Evolutionary conservation across 2,888 invertebrate genomes (phyloP), one percentile per base, ranked within the genome.

Genomic region (Exephanes ischioxanthus): DNA sequence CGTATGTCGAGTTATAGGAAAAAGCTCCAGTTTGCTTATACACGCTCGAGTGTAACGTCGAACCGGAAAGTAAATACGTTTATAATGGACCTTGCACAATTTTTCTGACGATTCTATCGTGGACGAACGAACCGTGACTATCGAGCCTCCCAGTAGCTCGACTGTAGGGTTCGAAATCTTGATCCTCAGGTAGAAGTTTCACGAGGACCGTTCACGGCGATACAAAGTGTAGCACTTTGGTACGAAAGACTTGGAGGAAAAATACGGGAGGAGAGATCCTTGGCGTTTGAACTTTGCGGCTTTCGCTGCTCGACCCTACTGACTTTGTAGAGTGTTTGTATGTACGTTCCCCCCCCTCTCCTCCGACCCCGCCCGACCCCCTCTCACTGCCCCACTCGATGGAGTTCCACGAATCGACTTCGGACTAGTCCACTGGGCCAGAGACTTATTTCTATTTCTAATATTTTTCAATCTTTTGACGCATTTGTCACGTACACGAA

Each of bases 31-130:
- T 45, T 16, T 22, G 68, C 41, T 68, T 68, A 14, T 41, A 30
- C 22, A 48, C 22, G 26, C 45, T 16, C 45, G 68, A 48, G 26
- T 26, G 22, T 26, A 26, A 14, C 26, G 9, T 22, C 11, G 41
- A 16, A 48, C 22, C 6, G 26, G 14, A 68, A 68, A 14, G 48
- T 48, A 48, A 68, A 68, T 68, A 37, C 33, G n/a, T 16, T 33
- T 66, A 37, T 14, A 66, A 66, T 66, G 16, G 16, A 68, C 3
- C 22, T 26, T 22, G 48, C 45, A 22, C 48, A 48, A 68, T 48
- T 68, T 16, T 68, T 68, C 68, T 48, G 45, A 41, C 45, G 22
- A 68, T 68, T 68, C 48, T 22, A 41, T 48, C 48, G 68, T 68
- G 19, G 16, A 45, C 16, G 22, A 22, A 68, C 68, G 16, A 68